phyloP scores from a whole-genome alignment of 2,113 vertebrate genomes.

The Chinchilla lanigera region DNA sequence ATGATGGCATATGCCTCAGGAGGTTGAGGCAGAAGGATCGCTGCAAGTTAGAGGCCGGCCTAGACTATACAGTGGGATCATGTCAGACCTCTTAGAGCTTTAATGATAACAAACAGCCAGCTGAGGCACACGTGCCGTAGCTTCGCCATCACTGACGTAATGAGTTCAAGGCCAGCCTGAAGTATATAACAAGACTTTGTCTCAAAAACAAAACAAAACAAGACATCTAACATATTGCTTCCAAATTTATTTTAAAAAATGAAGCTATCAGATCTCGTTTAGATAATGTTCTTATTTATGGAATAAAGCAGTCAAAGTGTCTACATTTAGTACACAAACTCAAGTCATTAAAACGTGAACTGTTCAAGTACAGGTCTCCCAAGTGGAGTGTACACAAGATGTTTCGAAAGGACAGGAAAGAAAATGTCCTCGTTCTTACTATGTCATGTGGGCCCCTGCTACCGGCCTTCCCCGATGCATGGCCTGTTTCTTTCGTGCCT shows the following conservation, averaged over 20 bases:
- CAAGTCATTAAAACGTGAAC: neutral
- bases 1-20: neutral
- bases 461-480: neutral
- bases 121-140: neutral
- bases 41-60: neutral
- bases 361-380: neutral
- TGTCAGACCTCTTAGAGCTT: neutral
- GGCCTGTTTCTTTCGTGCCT: neutral
- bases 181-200: neutral
- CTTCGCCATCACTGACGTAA: neutral
- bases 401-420: neutral
- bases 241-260: neutral
- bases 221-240: neutral
- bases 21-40: neutral
- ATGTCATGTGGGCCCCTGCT: neutral
- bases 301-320: conserved; percentile 38
- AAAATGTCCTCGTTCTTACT: neutral
- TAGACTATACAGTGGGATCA: neutral
- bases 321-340: conserved; percentile 2
- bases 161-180: neutral
- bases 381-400: neutral
- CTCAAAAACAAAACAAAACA: neutral
- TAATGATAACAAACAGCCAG: neutral
- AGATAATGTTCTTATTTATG: neutral
- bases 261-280: neutral